Conservation (phyloP, 2,113 vertebrate species). For the Chlorocebus sabaeus region DNA sequence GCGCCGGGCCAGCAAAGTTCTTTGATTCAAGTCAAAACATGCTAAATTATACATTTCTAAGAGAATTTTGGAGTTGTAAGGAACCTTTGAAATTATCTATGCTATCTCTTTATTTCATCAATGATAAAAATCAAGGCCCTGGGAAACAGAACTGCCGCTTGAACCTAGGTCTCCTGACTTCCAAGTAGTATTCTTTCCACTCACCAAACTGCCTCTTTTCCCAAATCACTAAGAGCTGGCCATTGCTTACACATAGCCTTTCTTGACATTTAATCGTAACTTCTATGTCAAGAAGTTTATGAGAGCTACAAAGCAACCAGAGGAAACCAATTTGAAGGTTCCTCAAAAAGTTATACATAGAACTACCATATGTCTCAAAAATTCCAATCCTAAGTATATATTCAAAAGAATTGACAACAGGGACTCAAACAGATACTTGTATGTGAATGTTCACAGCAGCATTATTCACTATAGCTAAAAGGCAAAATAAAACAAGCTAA, state of each 20-base stretch:
- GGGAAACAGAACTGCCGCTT: not conserved
- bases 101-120: not conserved
- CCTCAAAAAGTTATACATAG: not conserved
- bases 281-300: not conserved
- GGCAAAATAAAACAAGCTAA: not conserved
- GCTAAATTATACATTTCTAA: not conserved
- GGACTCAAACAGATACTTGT: not conserved
- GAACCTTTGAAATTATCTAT: not conserved
- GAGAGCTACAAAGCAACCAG: not conserved
- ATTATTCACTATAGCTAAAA: not conserved
- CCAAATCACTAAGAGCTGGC: not conserved
- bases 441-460: not conserved
- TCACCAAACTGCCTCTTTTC: not conserved
- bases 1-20: not conserved
- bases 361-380: not conserved
- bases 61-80: not conserved
- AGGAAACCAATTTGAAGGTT: not conserved
- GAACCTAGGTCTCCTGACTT: not conserved
- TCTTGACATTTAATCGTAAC: not conserved
- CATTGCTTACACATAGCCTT: not conserved
- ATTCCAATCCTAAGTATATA: not conserved
- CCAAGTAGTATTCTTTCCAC: not conserved
- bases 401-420: not conserved
- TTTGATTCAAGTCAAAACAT: not conserved
- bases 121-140: not conserved